Evolutionary conservation across 2,888 invertebrate species (phyloP), one percentile per base, ranked within the genome.

Genomic region (Parnassius smintheus): DNA sequence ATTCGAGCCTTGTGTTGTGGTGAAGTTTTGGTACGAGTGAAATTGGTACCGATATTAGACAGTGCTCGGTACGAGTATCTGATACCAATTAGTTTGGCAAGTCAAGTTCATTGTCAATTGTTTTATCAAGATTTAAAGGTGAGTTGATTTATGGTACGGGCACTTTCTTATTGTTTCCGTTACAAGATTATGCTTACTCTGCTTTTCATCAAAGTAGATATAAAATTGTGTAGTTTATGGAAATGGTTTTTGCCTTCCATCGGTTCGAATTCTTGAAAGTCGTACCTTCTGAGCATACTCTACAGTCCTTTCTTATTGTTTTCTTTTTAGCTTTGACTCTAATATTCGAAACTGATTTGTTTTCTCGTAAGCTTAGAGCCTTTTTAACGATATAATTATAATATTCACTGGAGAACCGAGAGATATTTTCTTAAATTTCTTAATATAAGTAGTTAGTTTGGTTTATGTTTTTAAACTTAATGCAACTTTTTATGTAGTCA

Each of bases 51-150:
- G 77, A 75, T 75, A 73, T 74, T 74, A 75, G 76, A 72, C 71
- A 22, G 53, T 44, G 62, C 48, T 68, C 72, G 74, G 77, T 49
- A n/a, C 13, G 35, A 7, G 49, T 74, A 70, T 73, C 73, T 69
- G 75, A 68, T 73, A 81, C 77, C 78, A 81, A 82, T 84, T 81
- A 80, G 78, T 77, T 78, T 77, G 66, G 67, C 72, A 68, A 80
- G 77, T 77, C 81, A 80, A 83, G 82, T 83, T 85, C 83, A 83
- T 81, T 83, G 84, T 86, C 81, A 77, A 76, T 71, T 70, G 70
- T 76, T 77, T 82, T 84, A 83, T 86, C 85, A 82, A 78, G 84
- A 82, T 81, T 79, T 74, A 78, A 78, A 80, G 86, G 86, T 88
- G 82, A 83, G 83, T 80, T 70, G 70, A 72, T 70, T 70, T 70